Conservation (phyloP, 2,113 vertebrate genomes). For the Prunella fulvescens region DNA sequence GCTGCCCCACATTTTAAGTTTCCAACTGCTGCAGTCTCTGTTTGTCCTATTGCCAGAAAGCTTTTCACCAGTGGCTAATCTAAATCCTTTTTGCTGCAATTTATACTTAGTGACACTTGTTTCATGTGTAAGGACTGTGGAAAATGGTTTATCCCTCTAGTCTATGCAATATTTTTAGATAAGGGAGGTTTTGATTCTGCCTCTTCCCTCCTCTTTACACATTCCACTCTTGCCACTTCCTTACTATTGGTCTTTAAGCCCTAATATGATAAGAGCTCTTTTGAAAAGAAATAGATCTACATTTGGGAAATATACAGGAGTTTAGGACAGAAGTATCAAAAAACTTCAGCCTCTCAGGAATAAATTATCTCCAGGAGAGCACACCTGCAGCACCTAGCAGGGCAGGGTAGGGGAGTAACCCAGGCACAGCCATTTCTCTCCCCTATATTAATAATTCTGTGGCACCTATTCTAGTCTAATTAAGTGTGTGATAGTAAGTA, state of each 20-base stretch:
- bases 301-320: not conserved
- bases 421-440: not conserved
- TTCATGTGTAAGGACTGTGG: accelerated
- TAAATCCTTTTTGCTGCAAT: not conserved
- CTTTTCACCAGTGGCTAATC: not conserved
- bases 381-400: too few species aligned
- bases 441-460: not conserved
- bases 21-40: not conserved
- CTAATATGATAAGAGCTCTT: not conserved
- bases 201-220: not conserved
- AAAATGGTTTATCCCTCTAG: not conserved
- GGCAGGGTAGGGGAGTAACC: too few species aligned
- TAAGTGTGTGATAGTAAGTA: not conserved
- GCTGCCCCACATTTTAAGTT: not conserved
- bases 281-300: not conserved
- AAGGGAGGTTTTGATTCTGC: not conserved
- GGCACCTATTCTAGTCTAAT: not conserved
- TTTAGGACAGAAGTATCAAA: not conserved
- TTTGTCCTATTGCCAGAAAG: not conserved
- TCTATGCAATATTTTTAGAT: not conserved
- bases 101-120: not conserved
- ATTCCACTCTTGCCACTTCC: accelerated
- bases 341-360: not conserved
- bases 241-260: not conserved
- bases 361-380: accelerated